These are phyloP conservation scores for Nipponia nippon DNA, from an alignment of 2,113 vertebrate genomes.

Conservation along the genomic window DNA sequence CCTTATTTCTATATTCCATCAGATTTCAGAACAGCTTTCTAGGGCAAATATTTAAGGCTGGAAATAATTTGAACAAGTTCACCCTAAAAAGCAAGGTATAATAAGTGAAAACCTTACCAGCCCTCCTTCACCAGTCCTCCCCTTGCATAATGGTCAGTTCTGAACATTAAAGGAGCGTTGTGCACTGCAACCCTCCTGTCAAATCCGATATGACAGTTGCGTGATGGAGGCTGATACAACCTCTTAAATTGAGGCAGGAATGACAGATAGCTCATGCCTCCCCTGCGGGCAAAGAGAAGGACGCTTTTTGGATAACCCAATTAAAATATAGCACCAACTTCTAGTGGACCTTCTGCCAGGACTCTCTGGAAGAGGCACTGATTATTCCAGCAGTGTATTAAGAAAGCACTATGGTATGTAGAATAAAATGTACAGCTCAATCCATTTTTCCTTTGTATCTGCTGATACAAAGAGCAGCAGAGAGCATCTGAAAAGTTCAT, in stretches of 20 bases:
- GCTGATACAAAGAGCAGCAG: neutral
- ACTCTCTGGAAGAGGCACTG: neutral
- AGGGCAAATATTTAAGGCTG: neutral
- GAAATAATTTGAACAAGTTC: slow-evolving; percentile 20
- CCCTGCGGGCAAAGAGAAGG: slow-evolving; percentile 36
- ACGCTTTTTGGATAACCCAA: slow-evolving; percentile 38
- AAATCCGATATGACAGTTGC: neutral
- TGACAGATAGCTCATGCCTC: slow-evolving; percentile 31
- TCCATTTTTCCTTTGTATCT: neutral
- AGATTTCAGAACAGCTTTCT: neutral
- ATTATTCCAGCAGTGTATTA: neutral
- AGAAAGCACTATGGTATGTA: neutral
- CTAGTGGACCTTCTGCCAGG: neutral
- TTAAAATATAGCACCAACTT: slow-evolving; percentile 17
- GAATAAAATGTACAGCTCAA: neutral
- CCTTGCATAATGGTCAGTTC: neutral
- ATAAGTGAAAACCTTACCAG: neutral
- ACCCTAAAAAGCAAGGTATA: neutral
- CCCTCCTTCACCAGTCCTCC: neutral
- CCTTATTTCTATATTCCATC: neutral
- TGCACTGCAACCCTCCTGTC: neutral
- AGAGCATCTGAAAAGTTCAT: neutral
- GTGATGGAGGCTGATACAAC: neutral
- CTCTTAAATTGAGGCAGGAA: slow-evolving; percentile 15
- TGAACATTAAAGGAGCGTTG: neutral